phyloP scores from a whole-genome alignment of 2,888 invertebrate genomes.

The Drosophila kokeensis region DNA sequence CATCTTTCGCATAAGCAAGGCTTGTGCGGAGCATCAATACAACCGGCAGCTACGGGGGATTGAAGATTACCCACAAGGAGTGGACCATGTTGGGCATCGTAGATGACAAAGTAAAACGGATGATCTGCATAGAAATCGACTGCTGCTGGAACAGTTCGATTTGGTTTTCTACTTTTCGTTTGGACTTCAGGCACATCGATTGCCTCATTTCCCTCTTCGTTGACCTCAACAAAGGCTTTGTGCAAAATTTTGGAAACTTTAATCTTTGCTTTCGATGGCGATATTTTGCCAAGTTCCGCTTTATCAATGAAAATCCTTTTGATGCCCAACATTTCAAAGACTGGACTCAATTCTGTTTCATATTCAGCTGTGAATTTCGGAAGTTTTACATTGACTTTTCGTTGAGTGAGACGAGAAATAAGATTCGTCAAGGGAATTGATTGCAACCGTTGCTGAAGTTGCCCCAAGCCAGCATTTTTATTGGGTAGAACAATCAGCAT shows the following conservation, averaged over 20 bases:
- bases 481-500: slow-evolving; percentile 92
- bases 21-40: slow-evolving; percentile 8
- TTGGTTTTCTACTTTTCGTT: background rate
- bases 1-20: slow-evolving; percentile 22
- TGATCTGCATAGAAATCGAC: slow-evolving; percentile 41
- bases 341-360: slow-evolving; percentile 39
- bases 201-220: slow-evolving; percentile 94
- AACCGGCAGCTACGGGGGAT: slow-evolving; percentile 14
- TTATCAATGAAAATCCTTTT: slow-evolving; percentile 87
- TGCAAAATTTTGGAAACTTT: slow-evolving; percentile 90
- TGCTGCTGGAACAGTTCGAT: background rate
- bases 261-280: slow-evolving; percentile 83
- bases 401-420: slow-evolving; percentile 86
- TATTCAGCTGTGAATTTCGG: slow-evolving; percentile 89
- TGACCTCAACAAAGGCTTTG: slow-evolving; percentile 93
- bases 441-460: slow-evolving; percentile 87
- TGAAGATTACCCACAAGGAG: slow-evolving; percentile 33
- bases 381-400: slow-evolving; percentile 86
- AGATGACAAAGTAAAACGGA: slow-evolving; percentile 49
- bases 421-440: slow-evolving; percentile 86
- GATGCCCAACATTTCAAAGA: slow-evolving; percentile 88
- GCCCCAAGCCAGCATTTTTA: slow-evolving; percentile 86
- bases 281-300: slow-evolving; percentile 88
- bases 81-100: slow-evolving; percentile 27
- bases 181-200: slow-evolving; percentile 88